Base-by-base conservation (phyloP, 2,113 vertebrate species). In the Pampusana beccarii region DNA sequence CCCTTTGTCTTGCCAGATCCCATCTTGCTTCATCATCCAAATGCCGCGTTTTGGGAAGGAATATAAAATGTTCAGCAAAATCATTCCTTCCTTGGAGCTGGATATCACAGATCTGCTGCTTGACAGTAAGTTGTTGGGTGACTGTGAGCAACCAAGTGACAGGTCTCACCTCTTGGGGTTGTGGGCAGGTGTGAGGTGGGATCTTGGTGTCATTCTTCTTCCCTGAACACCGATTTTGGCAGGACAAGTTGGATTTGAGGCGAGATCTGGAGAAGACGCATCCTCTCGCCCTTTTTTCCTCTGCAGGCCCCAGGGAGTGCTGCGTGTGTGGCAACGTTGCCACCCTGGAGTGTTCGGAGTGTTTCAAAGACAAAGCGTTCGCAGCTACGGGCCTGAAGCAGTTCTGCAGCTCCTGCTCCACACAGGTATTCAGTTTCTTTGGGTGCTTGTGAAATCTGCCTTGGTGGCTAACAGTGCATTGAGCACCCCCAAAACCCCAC, bases 31-130 rank as follows among this genome's bases (percentile, higher is more conserved):
- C 95, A 99, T 99, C 67, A 98, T 99, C 66, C 99, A 99, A 96
- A 99, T 99, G 98, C 99, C 99, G 3, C 98, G 99, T 26, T 99
- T 99, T 72, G 99, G 99, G 46, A 99, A 99, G 96, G 98, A 98
- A 62, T 99, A 99, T 90, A 99, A 99, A 95, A 99, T 99, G 99
- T 99, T 99, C 95, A 98, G 98, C 48, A 99, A 99, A 96, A 99
- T 99, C 66, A 96, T 99, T 69, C 99, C 99, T 3, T 99, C 99
- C 33, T 77, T 99, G 91, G 98, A 99, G 95, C 96, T 99, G 92
- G 99, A 99, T 94, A 92, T 99, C 82, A 99, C 98, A 1, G 98
- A 98, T 79, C 98, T 99, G 48, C 98, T 99, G 36, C 97, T 97
- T 38, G 97, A 99, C 86, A 98, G 99, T 99, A 82, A 97, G 98